phyloP scores from a whole-genome alignment of 2,113 vertebrate genomes.

The Excalfactoria chinensis region DNA sequence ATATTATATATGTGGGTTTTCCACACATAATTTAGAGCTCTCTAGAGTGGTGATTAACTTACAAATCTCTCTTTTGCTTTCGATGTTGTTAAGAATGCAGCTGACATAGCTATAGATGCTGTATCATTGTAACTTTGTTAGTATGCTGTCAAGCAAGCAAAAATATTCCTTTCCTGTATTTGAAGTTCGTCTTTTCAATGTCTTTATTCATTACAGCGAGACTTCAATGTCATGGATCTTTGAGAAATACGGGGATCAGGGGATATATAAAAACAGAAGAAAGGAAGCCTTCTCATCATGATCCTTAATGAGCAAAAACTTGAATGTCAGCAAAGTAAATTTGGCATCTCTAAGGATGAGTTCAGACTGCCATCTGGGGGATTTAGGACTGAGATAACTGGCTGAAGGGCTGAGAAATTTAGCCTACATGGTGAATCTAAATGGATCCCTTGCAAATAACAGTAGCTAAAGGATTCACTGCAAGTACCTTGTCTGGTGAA shows the following conservation, averaged over 20 bases:
- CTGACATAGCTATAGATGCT: neutral
- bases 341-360: neutral
- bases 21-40: neutral
- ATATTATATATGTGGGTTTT: neutral
- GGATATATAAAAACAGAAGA: neutral
- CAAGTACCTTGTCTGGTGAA: neutral
- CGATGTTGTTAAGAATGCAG: neutral
- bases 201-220: constrained; percentile 15
- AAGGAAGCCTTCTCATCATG: neutral
- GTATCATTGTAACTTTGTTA: neutral
- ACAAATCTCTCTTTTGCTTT: neutral
- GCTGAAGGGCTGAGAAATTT: neutral
- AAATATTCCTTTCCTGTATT: neutral
- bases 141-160: neutral
- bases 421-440: neutral
- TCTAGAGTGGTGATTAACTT: neutral
- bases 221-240: constrained; percentile 46
- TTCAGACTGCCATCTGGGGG: constrained; percentile 49
- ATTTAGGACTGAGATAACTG: neutral
- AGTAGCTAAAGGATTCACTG: neutral
- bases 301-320: constrained; percentile 17
- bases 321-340: constrained; percentile 5
- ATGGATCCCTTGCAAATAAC: neutral
- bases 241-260: neutral
- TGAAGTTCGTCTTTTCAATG: constrained; percentile 34